Evolutionary conservation across 92 coral and sea anemone species (phyloP), one percentile per base, ranked within the genome.

Genomic region (Bergia puertoricense): DNA sequence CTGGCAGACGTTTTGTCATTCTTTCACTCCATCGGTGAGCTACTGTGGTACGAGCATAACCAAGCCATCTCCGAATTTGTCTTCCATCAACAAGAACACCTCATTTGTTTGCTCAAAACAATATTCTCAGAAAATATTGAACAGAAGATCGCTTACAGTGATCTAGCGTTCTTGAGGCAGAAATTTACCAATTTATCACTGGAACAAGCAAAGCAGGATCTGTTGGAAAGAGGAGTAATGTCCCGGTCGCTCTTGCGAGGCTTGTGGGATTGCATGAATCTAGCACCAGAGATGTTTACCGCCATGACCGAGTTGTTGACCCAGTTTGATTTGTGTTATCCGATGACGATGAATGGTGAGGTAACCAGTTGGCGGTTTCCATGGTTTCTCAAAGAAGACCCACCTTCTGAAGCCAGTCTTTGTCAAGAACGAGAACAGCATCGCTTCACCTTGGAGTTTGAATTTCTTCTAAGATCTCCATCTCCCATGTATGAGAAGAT

Each of bases 281-380:
- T 91, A 48, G 89, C 81, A 15, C 90, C 89, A 42, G 89, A 85
- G 13, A 73, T 93, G 69, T 86, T 93, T 68, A 86, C 73, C 57
- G 96, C 94, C 73, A 79, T 93, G 87, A 81, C 90, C 30, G 92
- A 93, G 77, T 90, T 93, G 18, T 71, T 93, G 23, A 81, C 89
- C 71, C 96, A 93, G 46, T 91, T 93, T 67, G 92, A 82, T 78
- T 74, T 93, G 85, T 93, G 94, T 66, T 93, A 89, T 39, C 89
- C 92, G 16, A 74, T 84, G 77, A 41, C 81, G 41, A 36, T 8
- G 48, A 76, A 62, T 9, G 87, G 48, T 73, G 84, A 79, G 30
- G 76, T 81, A 39, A 75, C 79, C 2, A 85, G 88, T 42, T 90
- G 90, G 85, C 86, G 93, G 65, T 93, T 93, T 85, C 96, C 96